Conservation (phyloP, 2,113 vertebrate genomes). For the Gambusia affinis region DNA sequence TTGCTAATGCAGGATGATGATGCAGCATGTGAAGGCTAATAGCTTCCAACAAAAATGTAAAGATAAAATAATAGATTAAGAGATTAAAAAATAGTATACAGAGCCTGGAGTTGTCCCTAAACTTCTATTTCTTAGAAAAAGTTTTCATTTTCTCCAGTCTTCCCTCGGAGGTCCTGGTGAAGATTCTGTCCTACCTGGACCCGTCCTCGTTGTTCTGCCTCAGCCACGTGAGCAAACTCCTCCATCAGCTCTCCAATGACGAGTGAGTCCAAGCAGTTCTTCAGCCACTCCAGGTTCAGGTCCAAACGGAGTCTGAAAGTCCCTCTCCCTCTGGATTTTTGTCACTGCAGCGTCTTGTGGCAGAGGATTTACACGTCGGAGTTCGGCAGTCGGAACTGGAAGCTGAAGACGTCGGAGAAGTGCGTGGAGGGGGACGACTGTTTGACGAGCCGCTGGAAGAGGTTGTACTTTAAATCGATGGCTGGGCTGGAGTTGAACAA, state of each 20-base stretch:
- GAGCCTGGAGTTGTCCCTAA: no score
- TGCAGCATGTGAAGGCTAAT: no score
- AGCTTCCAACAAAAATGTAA: no score
- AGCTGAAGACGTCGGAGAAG: not conserved
- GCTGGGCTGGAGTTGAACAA: conserved; percentile 27
- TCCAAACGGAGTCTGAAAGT: not conserved
- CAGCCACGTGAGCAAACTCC: conserved; percentile 45
- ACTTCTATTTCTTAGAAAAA: no score
- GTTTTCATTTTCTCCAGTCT: conserved; percentile 30
- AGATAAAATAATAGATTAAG: no score
- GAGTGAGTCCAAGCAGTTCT: conserved; percentile 33
- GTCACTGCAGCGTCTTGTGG: conserved; percentile 46
- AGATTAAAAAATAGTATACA: no score
- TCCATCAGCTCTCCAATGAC: conserved; percentile 50
- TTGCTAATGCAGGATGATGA: no score
- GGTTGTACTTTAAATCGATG: conserved; percentile 35
- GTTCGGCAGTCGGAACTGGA: conserved; percentile 39
- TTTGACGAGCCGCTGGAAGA: conserved; percentile 47
- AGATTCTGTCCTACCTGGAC: conserved; percentile 57
- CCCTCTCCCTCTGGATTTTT: not conserved
- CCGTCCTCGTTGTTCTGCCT: conserved; percentile 45
- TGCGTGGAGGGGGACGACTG: not conserved
- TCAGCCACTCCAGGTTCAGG: not conserved
- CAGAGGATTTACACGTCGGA: conserved; percentile 39
- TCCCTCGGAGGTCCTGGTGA: conserved; percentile 50